Percentiles rank a stretch among this genome's conserved stretches.
phyloP scores from a whole-genome alignment of 2,888 invertebrate genomes.

The Anarsia innoxiella region DNA sequence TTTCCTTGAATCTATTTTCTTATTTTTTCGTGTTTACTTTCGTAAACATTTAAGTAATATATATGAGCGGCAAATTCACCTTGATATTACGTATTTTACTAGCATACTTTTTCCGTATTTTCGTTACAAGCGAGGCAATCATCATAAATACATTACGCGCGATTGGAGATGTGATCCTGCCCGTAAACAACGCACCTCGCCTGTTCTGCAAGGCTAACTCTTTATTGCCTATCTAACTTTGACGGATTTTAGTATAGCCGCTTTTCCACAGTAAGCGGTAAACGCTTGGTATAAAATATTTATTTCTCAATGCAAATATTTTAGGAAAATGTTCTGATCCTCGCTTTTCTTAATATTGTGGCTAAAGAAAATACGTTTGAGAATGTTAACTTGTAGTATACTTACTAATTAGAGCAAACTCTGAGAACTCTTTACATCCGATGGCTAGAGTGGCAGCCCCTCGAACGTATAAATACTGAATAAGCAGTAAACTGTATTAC shows the following conservation, averaged over 20 bases:
- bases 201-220: slow-evolving; percentile 43
- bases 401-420: slow-evolving; percentile 49
- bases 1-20: too few species aligned
- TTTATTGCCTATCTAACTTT: slow-evolving; percentile 71
- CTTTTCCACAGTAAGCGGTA: too few species aligned
- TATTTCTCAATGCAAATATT: too few species aligned
- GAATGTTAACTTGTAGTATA: too few species aligned
- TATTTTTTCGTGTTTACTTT: not conserved
- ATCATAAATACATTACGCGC: slow-evolving; percentile 75
- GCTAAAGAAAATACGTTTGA: too few species aligned
- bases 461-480: slow-evolving; percentile 72
- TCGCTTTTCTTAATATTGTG: too few species aligned
- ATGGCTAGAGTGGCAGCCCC: slow-evolving; percentile 62
- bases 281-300: too few species aligned
- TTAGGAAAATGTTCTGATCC: too few species aligned
- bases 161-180: slow-evolving; percentile 62
- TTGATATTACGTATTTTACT: slow-evolving; percentile 1
- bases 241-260: slow-evolving; percentile 51
- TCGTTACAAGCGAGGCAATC: slow-evolving; percentile 43
- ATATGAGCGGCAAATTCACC: not conserved
- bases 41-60: not conserved
- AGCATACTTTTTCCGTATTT: slow-evolving; percentile 5
- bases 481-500: slow-evolving; percentile 76
- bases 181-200: slow-evolving; percentile 62
- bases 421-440: slow-evolving; percentile 60